Conservation (phyloP, 2,888 invertebrate species). For the Drosophila rubida region DNA sequence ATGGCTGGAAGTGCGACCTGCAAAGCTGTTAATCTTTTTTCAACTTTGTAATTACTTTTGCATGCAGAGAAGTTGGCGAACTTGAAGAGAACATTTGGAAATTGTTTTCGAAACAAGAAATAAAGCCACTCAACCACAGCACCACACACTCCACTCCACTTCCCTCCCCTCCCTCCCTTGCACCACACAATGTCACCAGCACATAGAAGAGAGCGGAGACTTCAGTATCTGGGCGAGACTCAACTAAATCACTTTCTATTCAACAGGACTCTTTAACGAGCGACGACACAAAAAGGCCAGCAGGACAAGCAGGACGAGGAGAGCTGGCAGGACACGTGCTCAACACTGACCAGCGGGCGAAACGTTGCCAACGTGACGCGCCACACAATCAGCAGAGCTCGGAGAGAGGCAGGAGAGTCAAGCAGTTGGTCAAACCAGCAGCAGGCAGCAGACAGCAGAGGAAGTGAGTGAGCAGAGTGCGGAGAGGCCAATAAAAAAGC, state of each 20-base stretch:
- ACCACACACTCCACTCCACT: slow-evolving; percentile 9
- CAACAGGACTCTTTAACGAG: slow-evolving; percentile 54
- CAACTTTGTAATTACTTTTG: slow-evolving; percentile 83
- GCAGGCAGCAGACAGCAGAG: neutral
- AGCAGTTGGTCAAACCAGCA: slow-evolving; percentile 23
- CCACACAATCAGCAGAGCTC: slow-evolving; percentile 33
- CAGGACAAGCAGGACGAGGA: slow-evolving; percentile 24
- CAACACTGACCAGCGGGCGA: slow-evolving; percentile 28
- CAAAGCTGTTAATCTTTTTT: slow-evolving; percentile 80
- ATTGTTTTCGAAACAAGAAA: slow-evolving; percentile 56
- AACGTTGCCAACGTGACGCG: slow-evolving; percentile 44
- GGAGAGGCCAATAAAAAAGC: slow-evolving; percentile 63
- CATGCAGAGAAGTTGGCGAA: slow-evolving; percentile 62
- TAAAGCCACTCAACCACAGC: slow-evolving; percentile 44
- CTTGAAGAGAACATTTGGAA: slow-evolving; percentile 51
- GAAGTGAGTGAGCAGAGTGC: slow-evolving; percentile 2
- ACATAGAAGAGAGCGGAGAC: neutral
- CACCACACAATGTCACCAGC: slow-evolving; percentile 37
- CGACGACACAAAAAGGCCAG: slow-evolving; percentile 35
- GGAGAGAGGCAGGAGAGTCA: neutral
- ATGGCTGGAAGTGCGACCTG: slow-evolving; percentile 19
- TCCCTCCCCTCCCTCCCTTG: neutral
- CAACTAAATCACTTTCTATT: slow-evolving; percentile 77
- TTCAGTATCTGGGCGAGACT: slow-evolving; percentile 46
- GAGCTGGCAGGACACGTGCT: slow-evolving; percentile 51